Evolutionary conservation across 2,113 vertebrate species (phyloP).

Genomic region (Perca fluviatilis): DNA sequence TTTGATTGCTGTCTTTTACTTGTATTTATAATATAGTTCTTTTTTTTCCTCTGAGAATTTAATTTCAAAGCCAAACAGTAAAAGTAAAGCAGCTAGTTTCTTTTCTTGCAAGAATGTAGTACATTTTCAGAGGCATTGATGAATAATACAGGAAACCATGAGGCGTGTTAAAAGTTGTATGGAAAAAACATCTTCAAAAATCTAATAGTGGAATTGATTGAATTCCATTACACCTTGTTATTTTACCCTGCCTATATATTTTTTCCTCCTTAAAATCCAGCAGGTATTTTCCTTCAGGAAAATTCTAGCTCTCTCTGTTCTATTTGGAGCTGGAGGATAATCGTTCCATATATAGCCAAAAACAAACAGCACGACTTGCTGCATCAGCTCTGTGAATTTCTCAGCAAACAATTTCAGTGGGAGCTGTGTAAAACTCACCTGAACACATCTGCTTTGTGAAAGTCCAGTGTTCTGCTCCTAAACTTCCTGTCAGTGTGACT

Average conservation of each 20-base stretch:
- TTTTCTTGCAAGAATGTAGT: background rate
- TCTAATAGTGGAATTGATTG: conserved; percentile 38
- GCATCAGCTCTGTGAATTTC: conserved; percentile 5
- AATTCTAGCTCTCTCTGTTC: background rate
- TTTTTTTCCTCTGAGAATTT: background rate
- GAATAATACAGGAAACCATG: background rate
- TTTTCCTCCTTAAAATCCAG: conserved; percentile 2
- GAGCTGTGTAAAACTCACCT: conserved; percentile 14
- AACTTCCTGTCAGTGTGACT: conserved; percentile 1
- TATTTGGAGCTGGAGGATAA: conserved; percentile 26
- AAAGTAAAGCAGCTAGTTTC: background rate
- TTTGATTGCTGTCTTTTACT: background rate
- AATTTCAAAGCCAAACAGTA: background rate
- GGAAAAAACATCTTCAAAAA: conserved; percentile 24
- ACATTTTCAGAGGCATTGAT: conserved; percentile 3
- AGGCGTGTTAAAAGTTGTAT: conserved; percentile 11
- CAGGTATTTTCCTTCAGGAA: background rate
- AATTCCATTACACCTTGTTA: conserved; percentile 37
- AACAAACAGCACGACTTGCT: conserved; percentile 4
- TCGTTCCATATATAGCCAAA: conserved; percentile 14
- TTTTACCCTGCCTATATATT: conserved; percentile 4
- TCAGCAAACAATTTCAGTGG: background rate
- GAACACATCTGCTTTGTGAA: background rate
- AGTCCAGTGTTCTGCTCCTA: background rate
- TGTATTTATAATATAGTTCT: background rate